These are phyloP conservation scores for Hydra vulgaris DNA, from an alignment of 30 jellyfish, hydroid and myxozoan genomes.

Conservation along the genomic window DNA sequence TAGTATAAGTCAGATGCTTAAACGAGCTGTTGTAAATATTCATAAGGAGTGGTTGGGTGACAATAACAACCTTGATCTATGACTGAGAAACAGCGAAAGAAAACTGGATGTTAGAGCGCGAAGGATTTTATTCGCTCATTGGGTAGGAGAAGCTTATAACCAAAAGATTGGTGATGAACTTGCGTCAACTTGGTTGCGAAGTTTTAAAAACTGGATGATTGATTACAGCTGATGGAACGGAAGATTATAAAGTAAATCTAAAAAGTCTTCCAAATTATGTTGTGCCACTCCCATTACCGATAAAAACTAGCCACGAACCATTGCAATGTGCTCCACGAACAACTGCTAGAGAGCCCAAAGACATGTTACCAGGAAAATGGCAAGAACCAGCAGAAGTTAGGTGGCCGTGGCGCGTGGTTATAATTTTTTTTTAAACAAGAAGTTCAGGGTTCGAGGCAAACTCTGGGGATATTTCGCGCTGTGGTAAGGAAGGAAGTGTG, in stretches of 20 bases:
- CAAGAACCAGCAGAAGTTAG: too few species aligned
- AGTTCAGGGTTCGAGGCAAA: too few species aligned
- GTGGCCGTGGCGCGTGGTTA: too few species aligned
- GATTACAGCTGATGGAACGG: slow-evolving; percentile 1
- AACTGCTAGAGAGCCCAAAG: too few species aligned
- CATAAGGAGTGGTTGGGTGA: slow-evolving; percentile 1
- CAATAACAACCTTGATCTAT: neutral
- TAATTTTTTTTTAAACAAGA: too few species aligned
- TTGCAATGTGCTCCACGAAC: neutral
- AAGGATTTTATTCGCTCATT: neutral
- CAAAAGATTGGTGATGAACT: neutral
- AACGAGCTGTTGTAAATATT: neutral
- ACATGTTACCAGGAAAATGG: too few species aligned
- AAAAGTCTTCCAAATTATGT: slow-evolving; percentile 4
- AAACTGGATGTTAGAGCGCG: slow-evolving; percentile 3
- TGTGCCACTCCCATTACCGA: slow-evolving; percentile 3
- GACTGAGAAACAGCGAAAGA: slow-evolving; percentile 3
- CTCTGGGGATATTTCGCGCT: too few species aligned
- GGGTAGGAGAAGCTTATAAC: slow-evolving; percentile 5
- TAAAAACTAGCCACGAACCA: slow-evolving; percentile 1
- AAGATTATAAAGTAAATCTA: neutral
- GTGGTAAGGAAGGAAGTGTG: too few species aligned
- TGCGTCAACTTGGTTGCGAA: neutral
- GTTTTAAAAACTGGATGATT: neutral
- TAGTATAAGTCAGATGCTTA: neutral